Evolutionary conservation across 2,113 vertebrate genomes (phyloP), one percentile per base, ranked within the genome.

Genomic region (Clarias macrocephalus): DNA sequence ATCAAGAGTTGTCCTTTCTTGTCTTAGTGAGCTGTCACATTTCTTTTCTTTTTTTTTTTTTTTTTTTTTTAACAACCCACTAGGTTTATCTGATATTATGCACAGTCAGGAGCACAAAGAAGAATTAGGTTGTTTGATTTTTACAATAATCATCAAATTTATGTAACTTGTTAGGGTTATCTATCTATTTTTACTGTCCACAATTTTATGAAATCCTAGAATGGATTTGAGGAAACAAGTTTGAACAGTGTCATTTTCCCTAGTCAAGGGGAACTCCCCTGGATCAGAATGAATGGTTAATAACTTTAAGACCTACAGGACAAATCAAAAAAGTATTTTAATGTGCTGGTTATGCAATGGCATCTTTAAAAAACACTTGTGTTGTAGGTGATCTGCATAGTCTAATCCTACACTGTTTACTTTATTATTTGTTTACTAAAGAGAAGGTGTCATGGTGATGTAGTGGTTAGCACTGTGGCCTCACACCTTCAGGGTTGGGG

Each of bases 1-100:
- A 94, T 81, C 90, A 91, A 65, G 93, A 30, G 89, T 90, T 95
- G 93, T 92, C 95, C 94, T 95, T 94, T 95, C 91, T 91, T 94
- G 91, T 91, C 91, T 93, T 93, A 88, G 56, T 76, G 65, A 86
- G 77, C 81, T 57, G 65, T 81, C 42, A 84, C 66, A 59, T 48
- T 86, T 84, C 77, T 37, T 37, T 37, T 37, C 56, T 15, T 70
- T 79, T 83, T 87, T 12, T 83, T 48, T 42, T 3, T 48, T 42
- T 16, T 70, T 72, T 83, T 87, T 12, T 83, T 83, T 68, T 70
- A 68, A 87, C 54, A 72, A 59, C 76, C 83, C 79, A 52, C 77
- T 37, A 56, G 86, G 63, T 37, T 82, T 25, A 23, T 76, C 60
- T 84, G 68, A 48, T 75, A 9, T 11, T 33, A 52, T 13, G 54